phyloP scores from a whole-genome alignment of 1,140 invertebrate genomes.

The Leptopilina boulardi region DNA sequence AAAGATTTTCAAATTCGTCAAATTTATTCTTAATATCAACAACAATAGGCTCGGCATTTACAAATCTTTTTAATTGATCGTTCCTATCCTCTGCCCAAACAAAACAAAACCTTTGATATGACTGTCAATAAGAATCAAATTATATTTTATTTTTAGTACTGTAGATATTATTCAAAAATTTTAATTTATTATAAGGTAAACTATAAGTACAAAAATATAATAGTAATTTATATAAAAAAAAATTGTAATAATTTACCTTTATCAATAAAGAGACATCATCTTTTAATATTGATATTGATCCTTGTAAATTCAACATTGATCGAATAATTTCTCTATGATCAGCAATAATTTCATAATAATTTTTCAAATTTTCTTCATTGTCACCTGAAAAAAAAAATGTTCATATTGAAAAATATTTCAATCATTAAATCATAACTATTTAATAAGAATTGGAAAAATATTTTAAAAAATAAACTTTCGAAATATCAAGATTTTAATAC shows the following conservation, averaged over 20 bases:
- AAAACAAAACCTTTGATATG: conserved; percentile 79
- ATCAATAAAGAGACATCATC: conserved; percentile 76
- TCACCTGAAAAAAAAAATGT: conserved; percentile 46
- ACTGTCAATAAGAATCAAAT: conserved; percentile 51
- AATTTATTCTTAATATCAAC: conserved; percentile 86
- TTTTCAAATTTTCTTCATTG: conserved; percentile 61
- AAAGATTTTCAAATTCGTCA: conserved; percentile 81
- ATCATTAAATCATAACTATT: too few relatives aligned
- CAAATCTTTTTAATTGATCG: conserved; percentile 81
- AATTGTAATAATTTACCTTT: conserved; percentile 56
- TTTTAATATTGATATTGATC: conserved; percentile 80
- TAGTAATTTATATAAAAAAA: not conserved
- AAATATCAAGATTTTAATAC: conserved; percentile 43
- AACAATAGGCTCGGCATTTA: conserved; percentile 82
- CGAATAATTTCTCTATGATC: conserved; percentile 89
- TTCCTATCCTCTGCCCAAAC: conserved; percentile 85
- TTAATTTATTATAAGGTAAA: too few relatives aligned
- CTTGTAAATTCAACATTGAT: conserved; percentile 83
- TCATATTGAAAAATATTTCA: not conserved
- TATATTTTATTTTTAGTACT: too few relatives aligned
- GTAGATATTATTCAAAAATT: too few relatives aligned
- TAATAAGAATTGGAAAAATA: not conserved
- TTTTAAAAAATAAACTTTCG: too few relatives aligned
- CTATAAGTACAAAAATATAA: not conserved
- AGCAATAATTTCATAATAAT: conserved; percentile 84